Evolutionary conservation across 2,888 invertebrate genomes (phyloP).

Genomic region (Diarsia dahlii): DNA sequence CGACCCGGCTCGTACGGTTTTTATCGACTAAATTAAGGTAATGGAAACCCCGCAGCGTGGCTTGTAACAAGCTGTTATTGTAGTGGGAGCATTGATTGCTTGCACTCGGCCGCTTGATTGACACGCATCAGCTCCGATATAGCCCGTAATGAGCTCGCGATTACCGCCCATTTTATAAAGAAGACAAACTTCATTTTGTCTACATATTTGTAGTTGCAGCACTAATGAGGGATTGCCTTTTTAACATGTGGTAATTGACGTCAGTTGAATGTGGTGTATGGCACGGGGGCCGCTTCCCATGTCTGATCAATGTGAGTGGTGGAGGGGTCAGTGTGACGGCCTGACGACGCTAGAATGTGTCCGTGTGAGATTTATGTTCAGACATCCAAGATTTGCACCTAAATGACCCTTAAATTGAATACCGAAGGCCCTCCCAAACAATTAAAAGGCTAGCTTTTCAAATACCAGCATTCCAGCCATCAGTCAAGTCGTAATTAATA

Average conservation of each 20-base stretch:
- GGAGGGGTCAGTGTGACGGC: conserved; percentile 70
- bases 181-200: conserved; percentile 76
- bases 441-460: conserved; percentile 41
- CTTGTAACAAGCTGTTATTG: conserved; percentile 86
- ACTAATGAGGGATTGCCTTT: conserved; percentile 75
- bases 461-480: conserved; percentile 41
- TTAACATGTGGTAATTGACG: conserved; percentile 73
- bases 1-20: conserved; percentile 77
- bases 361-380: conserved; percentile 67
- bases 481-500: conserved; percentile 67
- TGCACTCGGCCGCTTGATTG: conserved; percentile 80
- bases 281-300: conserved; percentile 63
- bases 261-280: conserved; percentile 65
- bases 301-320: conserved; percentile 53
- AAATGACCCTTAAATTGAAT: conserved; percentile 43
- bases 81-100: conserved; percentile 78
- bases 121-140: conserved; percentile 83
- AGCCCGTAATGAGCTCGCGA: conserved; percentile 82
- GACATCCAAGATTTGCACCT: conserved; percentile 49
- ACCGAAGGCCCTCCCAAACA: conserved; percentile 18
- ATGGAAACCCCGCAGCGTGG: conserved; percentile 80
- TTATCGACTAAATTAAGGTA: conserved; percentile 84
- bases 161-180: conserved; percentile 79
- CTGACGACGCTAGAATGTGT: conserved; percentile 65
- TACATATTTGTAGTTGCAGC: conserved; percentile 70